Base-by-base conservation (phyloP, 2,797 vertebrate species). In the Philypnodon macrostomus region DNA sequence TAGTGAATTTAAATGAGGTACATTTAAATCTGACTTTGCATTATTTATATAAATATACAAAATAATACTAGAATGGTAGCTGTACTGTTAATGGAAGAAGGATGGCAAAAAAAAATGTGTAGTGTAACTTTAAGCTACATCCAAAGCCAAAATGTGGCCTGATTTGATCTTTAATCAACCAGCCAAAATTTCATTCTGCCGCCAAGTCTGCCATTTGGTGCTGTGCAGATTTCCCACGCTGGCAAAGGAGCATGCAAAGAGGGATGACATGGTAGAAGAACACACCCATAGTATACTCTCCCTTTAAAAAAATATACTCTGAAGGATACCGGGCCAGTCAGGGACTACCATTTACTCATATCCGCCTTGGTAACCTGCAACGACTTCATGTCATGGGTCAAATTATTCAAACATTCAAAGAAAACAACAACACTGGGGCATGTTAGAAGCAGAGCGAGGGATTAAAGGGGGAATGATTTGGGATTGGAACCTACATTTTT, bases 291-390 rank as follows among this genome's bases (percentile, higher is more conserved):
- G 35, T 46, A 63, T 48, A 26, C 46, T 53, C 55, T 70, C 63
- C 62, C 57, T 78, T 59, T 71, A 78, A 83, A 80, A 72, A 85
- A 85, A 84, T 50, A 83, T 75, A 63, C 80, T 74, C 73, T 63
- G 46, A 35, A 70, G 66, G 39, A 81, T 69, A 46, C 39, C 12
- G 65, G 54, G 47, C 67, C 67, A 70, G 65, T 47, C 33, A 53
- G 24, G 11, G 55, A 55, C 31, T 45, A 55, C 58, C 60, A 58
- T 75, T 79, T 62, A 76, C 72, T 76, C 67, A 81, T 72, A 83
- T 83, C 77, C 70, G 49, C 65, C 44, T 59, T 45, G 21, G 63
- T 56, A 70, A 62, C 75, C 58, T 32, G 67, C 38, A 42, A 47
- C 51, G 54, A 77, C 61, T 72, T 47, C 41, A 47, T 15, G 73